phyloP scores from a whole-genome alignment of 2,797 vertebrate species.

The Anabas testudineus region DNA sequence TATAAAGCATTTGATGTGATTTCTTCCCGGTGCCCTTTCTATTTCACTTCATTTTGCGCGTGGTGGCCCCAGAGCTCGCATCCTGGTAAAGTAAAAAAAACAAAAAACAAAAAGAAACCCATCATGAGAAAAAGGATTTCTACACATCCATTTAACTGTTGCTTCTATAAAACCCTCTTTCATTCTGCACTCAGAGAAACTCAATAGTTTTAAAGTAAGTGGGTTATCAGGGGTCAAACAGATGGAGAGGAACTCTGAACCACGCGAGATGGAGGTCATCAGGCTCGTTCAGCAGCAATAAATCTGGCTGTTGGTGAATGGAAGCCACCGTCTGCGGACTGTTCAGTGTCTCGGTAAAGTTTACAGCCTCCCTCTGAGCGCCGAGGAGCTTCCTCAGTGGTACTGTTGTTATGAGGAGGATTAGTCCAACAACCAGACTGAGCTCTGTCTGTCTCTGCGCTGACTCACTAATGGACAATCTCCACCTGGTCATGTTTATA shows the following conservation, averaged over 20 bases:
- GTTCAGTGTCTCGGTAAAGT: conserved; percentile 52
- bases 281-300: conserved; percentile 27
- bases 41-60: conserved; percentile 29
- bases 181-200: background rate
- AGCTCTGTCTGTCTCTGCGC: conserved; percentile 21
- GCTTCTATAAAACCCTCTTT: conserved; percentile 15
- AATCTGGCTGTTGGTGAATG: conserved; percentile 49
- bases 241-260: conserved; percentile 27
- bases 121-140: conserved; percentile 8
- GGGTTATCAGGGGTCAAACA: conserved; percentile 13
- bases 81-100: background rate
- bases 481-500: conserved; percentile 11
- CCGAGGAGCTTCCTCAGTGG: conserved; percentile 36
- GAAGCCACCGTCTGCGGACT: conserved; percentile 37
- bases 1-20: conserved; percentile 8
- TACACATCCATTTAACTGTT: background rate
- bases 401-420: conserved; percentile 59
- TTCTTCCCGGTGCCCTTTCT: conserved; percentile 17
- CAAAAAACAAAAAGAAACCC: background rate
- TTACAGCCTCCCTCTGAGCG: conserved; percentile 41
- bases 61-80: conserved; percentile 8
- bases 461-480: conserved; percentile 26
- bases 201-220: conserved; percentile 3
- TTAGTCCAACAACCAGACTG: conserved; percentile 42
- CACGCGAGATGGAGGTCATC: conserved; percentile 19